Evolutionary conservation across 64 coral and sea anemone genomes (phyloP), one percentile per base, ranked within the genome.

Genomic region (Actinia equina): DNA sequence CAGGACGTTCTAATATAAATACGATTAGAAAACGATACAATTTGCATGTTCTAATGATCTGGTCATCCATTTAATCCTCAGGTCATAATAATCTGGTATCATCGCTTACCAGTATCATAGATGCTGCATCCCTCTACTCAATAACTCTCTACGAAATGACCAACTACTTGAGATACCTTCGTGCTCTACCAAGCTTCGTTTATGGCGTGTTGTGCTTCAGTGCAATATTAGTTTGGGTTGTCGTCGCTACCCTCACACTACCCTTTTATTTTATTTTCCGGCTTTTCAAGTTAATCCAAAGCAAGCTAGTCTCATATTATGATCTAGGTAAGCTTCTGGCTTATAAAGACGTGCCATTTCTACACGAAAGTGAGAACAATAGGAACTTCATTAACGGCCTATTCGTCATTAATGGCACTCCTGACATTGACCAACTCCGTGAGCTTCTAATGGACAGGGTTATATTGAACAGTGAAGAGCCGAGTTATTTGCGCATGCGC

Each of bases 361-460:
- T 93, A 11, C 91, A 98, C 46, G 95, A 98, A 61, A 85, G 88
- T 6, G 95, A 91, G 22, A 83, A 88, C 41, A 98, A 98, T 61
- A 85, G 88, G 17, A 93, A 98, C 82, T 98, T 82, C 59, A 88
- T 86, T 49, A 91, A 88, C 26, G 88, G 95, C 2, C 42, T 98
- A 17, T 98, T 98, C 55, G 71, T 98, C 6, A 85, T 98, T 2
- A 88, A 98, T 51, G 95, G 95, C 17, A 51, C 37, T 10, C 83
- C 84, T 77, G 60, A 91, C 52, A 56, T 98, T 15, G 77, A 91
- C 17, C 76, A 98, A 44, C 80, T 98, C 26, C 80, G 91, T 13
- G 23, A 93, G 64, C 79, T 98, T 6, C 77, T 98, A 7, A 84
- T 93, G 86, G 83, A 85, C 19, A 91, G 95, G 80, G 85, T 98